Conservation (phyloP, 2,113 vertebrate species). For the Microtus pennsylvanicus region DNA sequence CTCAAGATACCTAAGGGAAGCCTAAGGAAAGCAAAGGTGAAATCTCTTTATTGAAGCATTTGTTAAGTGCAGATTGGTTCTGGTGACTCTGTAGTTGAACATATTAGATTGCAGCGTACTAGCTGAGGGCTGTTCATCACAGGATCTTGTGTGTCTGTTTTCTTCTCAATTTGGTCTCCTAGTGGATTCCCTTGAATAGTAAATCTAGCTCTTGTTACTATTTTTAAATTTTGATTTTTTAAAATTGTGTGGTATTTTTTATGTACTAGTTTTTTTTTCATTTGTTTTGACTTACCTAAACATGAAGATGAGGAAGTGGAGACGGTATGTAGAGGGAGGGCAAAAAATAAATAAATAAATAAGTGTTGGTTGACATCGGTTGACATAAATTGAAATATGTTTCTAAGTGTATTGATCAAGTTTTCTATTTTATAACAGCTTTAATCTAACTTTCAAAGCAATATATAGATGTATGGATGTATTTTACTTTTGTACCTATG, state of each 20-base stretch:
- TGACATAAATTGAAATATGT: neutral
- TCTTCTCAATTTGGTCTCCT: neutral
- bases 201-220: neutral
- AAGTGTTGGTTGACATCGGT: neutral
- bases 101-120: rapidly evolving
- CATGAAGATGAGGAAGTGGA: neutral
- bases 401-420: neutral
- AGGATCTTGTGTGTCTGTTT: neutral
- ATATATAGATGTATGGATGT: neutral
- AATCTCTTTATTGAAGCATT: conserved; percentile 8
- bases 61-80: neutral
- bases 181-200: neutral
- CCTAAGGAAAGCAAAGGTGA: neutral
- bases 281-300: neutral
- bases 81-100: neutral
- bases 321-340: rapidly evolving
- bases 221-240: neutral
- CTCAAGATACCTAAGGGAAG: neutral
- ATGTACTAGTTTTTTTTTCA: neutral
- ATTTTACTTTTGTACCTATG: neutral
- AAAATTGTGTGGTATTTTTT: neutral
- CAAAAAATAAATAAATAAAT: neutral
- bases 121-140: neutral
- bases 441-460: neutral
- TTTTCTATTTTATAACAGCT: neutral